Base-by-base conservation (phyloP, 1,140 invertebrate genomes). In the Hestina assimilis region DNA sequence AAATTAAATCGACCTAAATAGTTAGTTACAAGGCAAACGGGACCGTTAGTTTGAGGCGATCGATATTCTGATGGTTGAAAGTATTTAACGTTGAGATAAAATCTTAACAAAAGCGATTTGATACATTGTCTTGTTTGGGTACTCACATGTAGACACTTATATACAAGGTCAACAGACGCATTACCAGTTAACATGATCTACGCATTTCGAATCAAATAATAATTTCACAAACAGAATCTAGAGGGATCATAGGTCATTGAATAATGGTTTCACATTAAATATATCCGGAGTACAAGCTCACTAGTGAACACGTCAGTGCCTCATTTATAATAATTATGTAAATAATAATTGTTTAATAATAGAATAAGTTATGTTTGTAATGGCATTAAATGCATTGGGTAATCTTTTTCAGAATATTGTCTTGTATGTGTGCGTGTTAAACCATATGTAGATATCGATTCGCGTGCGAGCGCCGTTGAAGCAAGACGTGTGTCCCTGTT, bases 341-440 rank as follows among this genome's bases (percentile, higher is more conserved):
- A 84, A 87, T 83, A 83, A 85, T 84, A 83, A 87, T 83, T 87
- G 77, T 83, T 85, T 80, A 70, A 72, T 73, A 81, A 83, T 78
- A 71, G 66, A 75, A 83, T 79, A 81, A 14, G 31, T 29, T 50
- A 33, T 14, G 17, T 38, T 14, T 12, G 33, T 33, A 3, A 1
- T 38, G 5, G 5, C 20, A 12, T 35, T 29, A 23, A n/a, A n/a
- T n/a, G n/a, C n/a, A n/a, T n/a, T n/a, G n/a, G n/a, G n/a, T n/a
- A n/a, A n/a, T n/a, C n/a, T n/a, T n/a, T n/a, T n/a, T n/a, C n/a
- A n/a, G n/a, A n/a, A n/a, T n/a, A n/a, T n/a, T n/a, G n/a, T n/a
- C n/a, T n/a, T n/a, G n/a, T n/a, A n/a, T n/a, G n/a, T n/a, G n/a
- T n/a, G n/a, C n/a, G n/a, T n/a, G n/a, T n/a, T n/a, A n/a, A n/a